phyloP scores from a whole-genome alignment of 2,113 vertebrate genomes.

The Ciconia maguari region DNA sequence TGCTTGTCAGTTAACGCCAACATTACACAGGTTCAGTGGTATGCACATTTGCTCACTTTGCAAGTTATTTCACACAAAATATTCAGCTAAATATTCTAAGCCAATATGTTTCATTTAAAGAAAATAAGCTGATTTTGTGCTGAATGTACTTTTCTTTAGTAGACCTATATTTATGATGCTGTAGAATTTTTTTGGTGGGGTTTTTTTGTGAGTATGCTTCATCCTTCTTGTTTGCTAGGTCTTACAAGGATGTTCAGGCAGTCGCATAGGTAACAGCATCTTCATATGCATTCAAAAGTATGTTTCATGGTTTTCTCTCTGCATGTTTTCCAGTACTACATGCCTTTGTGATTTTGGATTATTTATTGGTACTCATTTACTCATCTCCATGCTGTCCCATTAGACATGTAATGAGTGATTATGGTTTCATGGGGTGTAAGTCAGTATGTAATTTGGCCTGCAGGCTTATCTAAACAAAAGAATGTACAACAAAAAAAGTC shows the following conservation, averaged over 20 bases:
- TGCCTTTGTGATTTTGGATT: not conserved
- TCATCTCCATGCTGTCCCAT: not conserved
- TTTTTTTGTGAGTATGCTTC: not conserved
- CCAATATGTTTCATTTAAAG: not conserved
- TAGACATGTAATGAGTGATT: not conserved
- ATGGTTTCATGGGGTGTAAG: not conserved
- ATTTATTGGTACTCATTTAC: not conserved
- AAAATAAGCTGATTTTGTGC: not conserved
- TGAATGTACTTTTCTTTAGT: not conserved
- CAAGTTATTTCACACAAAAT: not conserved
- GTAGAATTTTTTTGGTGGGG: not conserved
- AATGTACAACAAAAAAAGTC: constrained; percentile 26
- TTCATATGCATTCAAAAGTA: not conserved
- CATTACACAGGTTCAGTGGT: not conserved
- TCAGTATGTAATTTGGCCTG: not conserved
- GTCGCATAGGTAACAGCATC: constrained; percentile 37
- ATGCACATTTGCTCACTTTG: not conserved
- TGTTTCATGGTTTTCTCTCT: not conserved
- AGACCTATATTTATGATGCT: not conserved
- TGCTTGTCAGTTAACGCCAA: not conserved
- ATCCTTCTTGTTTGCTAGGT: constrained; percentile 38
- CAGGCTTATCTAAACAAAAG: constrained; percentile 33
- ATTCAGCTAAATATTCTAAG: not conserved
- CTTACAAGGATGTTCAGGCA: constrained; percentile 67
- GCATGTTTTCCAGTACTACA: not conserved